Evolutionary conservation across 2,797 vertebrate species (phyloP), one percentile per base, ranked within the genome.

Genomic region (Bradypodion ventrale): DNA sequence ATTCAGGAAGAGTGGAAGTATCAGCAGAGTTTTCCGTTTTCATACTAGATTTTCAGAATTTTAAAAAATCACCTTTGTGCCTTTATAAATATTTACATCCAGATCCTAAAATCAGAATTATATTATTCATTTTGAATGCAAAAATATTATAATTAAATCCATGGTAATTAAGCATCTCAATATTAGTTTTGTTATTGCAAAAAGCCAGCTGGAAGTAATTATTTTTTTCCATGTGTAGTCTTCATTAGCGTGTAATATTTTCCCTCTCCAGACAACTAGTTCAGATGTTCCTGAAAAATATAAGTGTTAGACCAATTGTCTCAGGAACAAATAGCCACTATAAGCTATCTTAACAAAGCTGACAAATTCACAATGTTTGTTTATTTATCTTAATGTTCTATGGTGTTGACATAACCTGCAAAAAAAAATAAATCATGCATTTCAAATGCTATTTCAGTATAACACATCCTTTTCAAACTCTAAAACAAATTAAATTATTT

Each of bases 1-100:
- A 91, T 93, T 92, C 92, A 94, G 70, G 84, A 87, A 93, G 89
- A 86, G 90, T 85, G 91, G 85, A 89, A 59, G 62, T 84, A 87
- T 83, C 90, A 93, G 93, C 88, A 94, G 93, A 92, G 95, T 94
- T 94, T 93, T 96, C 95, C n/a, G 1, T 95, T 95, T 95, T 96
- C 95, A 93, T 91, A 90, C 92, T 93, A 92, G 89, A 92, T 83
- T 88, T 87, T 89, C 93, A 93, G 0, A 0, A 89, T n/a, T n/a
- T n/a, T n/a, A n/a, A n/a, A n/a, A 84, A 8, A 92, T 83, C 62
- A 91, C 7, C n/a, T 90, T 93, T 74, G 90, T 83, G 88, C 75
- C 85, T 83, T 90, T 89, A 92, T 90, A 82, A 77, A 82, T 77
- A 76, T 32, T 74, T 80, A 80, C 40, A 76, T 62, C 25, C 40